These are phyloP conservation scores for Chaunax sp. DNA, from an alignment of 2,797 vertebrate genomes.

Conservation along the genomic window DNA sequence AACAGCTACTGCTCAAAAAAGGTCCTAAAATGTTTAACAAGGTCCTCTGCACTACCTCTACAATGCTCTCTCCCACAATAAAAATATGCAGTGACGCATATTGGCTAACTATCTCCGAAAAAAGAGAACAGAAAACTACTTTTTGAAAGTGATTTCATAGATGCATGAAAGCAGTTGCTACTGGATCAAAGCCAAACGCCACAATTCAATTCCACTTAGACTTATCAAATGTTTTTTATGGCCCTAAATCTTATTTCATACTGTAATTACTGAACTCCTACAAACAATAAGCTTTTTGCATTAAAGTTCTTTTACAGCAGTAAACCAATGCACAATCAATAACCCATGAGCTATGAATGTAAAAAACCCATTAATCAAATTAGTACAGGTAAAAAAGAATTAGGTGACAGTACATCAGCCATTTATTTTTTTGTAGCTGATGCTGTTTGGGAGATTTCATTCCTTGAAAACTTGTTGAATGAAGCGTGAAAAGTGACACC, in stretches of 20 bases:
- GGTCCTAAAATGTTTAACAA: neutral
- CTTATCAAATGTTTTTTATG: neutral
- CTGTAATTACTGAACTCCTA: neutral
- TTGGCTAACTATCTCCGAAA: conserved; percentile 27
- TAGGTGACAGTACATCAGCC: too few species aligned
- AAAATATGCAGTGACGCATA: neutral
- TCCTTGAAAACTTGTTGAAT: too few species aligned
- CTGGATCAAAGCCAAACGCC: conserved; percentile 26
- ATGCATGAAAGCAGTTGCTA: conserved; percentile 25
- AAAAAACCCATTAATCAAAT: too few species aligned
- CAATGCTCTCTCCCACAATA: conserved; percentile 6
- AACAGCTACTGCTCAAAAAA: neutral
- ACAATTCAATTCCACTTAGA: neutral
- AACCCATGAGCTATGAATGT: too few species aligned
- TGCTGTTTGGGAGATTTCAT: too few species aligned
- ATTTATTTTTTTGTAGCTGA: too few species aligned
- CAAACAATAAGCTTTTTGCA: too few species aligned
- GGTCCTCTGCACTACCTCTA: neutral
- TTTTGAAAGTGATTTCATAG: conserved; percentile 33
- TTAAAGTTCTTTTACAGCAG: too few species aligned
- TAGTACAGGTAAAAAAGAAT: too few species aligned
- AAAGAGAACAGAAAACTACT: conserved; percentile 9
- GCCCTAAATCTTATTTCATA: conserved; percentile 6
- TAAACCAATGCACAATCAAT: neutral
- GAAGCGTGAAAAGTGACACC: conserved; percentile 12